Evolutionary conservation across 92 coral and sea anemone species (phyloP), one percentile per base, ranked within the genome.

Genomic region (Palythoa heliodiscus): DNA sequence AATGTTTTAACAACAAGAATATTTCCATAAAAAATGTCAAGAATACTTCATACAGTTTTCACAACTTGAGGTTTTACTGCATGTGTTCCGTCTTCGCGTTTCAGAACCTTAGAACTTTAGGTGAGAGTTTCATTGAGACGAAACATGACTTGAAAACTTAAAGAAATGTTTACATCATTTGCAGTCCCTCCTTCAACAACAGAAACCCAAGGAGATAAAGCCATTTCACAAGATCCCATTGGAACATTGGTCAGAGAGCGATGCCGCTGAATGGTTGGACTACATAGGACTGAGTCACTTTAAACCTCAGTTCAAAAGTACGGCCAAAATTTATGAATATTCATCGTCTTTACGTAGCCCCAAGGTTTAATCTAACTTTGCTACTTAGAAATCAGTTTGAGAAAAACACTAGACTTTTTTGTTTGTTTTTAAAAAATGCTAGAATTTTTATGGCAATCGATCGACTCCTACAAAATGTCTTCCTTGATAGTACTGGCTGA

Each of bases 211-310:
- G 79, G 80, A 83, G 54, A 1, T 53, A 40, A 93, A 88, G 82
- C 91, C 95, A 37, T 93, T 92, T 78, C 97, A 92, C 90, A 91
- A 93, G 74, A 93, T 92, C 70, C 93, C 97, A 11, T 71, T 92
- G 58, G 95, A 86, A 60, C 89, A 88, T 54, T 96, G 98, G 98
- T 91, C 95, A 1, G 95, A 87, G 66, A 92, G 90, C 12, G 96
- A 96, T 68, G 90, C 95, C 19, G n/a, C 91, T 17, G 92, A 91
- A 17, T 96, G 98, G 98, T 88, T 96, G 73, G 95, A 92, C 39
- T 86, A 76, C 64, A 93, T 94, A 83, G 95, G 94, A 40, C 89
- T 94, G 20, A 94, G 92, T 58, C 95, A 92, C 71, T 92, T 94
- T 38, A 88, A 90, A 74, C 86, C 89, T 43, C 86, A 94, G 75